Conservation (phyloP, 2,888 invertebrate species). For the Andrena flavipes region DNA sequence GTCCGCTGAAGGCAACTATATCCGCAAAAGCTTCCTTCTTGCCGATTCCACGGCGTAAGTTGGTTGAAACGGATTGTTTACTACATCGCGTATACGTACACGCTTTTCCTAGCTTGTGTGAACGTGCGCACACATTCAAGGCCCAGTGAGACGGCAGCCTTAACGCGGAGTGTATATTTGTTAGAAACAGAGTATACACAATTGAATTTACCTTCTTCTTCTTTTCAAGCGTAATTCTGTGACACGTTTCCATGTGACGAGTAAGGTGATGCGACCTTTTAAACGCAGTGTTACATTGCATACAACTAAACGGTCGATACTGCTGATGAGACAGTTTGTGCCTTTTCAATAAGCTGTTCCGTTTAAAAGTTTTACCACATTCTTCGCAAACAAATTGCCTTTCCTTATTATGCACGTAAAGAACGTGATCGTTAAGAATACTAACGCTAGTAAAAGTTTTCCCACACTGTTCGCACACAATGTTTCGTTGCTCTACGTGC, state of each 20-base stretch:
- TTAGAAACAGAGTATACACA: slow-evolving; percentile 1
- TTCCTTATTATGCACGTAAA: slow-evolving; percentile 80
- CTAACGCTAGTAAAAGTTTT: slow-evolving; percentile 81
- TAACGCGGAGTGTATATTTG: not conserved
- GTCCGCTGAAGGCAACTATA: no score
- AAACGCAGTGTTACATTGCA: slow-evolving; percentile 79
- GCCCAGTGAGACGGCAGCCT: no score
- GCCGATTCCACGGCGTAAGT: no score
- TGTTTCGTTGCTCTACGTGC: slow-evolving; percentile 79
- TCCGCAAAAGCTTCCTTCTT: no score
- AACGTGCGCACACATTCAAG: no score
- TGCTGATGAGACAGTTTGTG: slow-evolving; percentile 82
- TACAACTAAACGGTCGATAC: slow-evolving; percentile 80
- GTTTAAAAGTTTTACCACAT: slow-evolving; percentile 82
- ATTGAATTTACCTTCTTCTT: slow-evolving; percentile 73
- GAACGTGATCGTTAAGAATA: slow-evolving; percentile 81
- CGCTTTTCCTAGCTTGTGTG: no score
- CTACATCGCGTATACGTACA: no score
- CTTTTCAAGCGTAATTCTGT: slow-evolving; percentile 76
- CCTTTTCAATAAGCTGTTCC: slow-evolving; percentile 81
- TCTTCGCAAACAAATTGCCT: slow-evolving; percentile 80
- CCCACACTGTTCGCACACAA: slow-evolving; percentile 82
- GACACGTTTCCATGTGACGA: slow-evolving; percentile 80
- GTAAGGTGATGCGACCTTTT: slow-evolving; percentile 81
- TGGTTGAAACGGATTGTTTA: no score